Percentiles rank a stretch among this genome's conserved stretches.
Conservation (phyloP, 1,140 invertebrate genomes). For the Tyrophagus putrescentiae region DNA sequence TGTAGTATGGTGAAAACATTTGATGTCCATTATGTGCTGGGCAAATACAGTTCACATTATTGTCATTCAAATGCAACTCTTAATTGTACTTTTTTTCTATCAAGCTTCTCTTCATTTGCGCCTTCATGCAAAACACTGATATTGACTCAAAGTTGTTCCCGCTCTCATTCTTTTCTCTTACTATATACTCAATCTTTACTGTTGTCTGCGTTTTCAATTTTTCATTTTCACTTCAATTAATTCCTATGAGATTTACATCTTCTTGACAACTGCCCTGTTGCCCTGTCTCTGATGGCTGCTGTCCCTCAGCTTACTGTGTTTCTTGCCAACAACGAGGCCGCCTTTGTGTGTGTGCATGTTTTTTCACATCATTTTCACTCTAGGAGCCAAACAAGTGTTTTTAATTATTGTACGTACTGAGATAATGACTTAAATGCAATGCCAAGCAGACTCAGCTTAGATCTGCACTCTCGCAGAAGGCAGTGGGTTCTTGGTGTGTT, state of each 20-base stretch:
- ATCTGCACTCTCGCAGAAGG: not conserved
- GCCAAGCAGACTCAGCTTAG: too few species aligned
- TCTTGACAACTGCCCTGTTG: not conserved
- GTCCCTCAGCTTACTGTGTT: too few species aligned
- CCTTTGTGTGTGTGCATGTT: too few species aligned
- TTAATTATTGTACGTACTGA: conserved; percentile 1
- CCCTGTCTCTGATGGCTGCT: too few species aligned
- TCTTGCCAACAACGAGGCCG: too few species aligned
- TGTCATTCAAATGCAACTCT: conserved; percentile 5
- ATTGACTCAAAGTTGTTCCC: not conserved
- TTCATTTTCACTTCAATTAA: not conserved
- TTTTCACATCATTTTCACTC: too few species aligned
- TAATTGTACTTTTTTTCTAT: not conserved
- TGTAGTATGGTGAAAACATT: too few species aligned
- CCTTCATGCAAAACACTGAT: not conserved
- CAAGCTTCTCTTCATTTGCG: not conserved
- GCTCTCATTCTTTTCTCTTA: conserved; percentile 2
- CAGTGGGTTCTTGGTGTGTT: not conserved
- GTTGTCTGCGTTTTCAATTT: conserved; percentile 14
- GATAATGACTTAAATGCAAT: not conserved
- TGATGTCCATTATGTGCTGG: too few species aligned
- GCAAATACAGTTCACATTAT: too few species aligned
- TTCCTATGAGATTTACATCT: conserved; percentile 8
- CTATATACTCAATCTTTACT: not conserved
- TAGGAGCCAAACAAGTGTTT: conserved; percentile 3